Evolutionary conservation across 2,113 vertebrate genomes (phyloP), one percentile per base, ranked within the genome.

Genomic region (Hystrix cristata): DNA sequence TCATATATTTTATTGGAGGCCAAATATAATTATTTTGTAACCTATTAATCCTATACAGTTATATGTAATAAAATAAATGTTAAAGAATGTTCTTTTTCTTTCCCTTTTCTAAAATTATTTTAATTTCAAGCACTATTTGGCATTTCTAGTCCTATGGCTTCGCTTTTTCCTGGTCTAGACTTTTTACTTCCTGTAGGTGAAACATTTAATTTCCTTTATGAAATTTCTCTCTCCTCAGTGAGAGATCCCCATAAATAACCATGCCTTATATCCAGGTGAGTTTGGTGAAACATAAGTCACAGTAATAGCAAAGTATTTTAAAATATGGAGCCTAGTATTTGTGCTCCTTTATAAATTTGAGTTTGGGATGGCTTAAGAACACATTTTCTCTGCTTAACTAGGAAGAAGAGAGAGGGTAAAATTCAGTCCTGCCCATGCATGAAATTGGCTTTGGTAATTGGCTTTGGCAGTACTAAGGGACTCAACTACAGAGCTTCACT

Each of bases 401-500:
- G 3, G 0, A 48, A 43, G 62, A 97, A 90, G 53, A 81, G 59
- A 94, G 95, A 94, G 51, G 48, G 55, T 94, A 96, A 98, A 87
- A 97, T 38, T 94, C 80, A 95, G 19, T 51, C n/a, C 38, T 97
- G 21, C 67, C 93, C 92, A 96, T 97, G 97, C 97, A 97, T 97
- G 93, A 98, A 98, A 98, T 97, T 98, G 93, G 89, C 92, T 98
- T 98, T 97, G 15, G 29, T 97, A 98, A 98, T 98, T 97, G 94
- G 25, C 92, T 98, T 97, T 98, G 90, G 72, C 91, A 60, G n/a
- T 59, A 88, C 55, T 94, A 91, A 98, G 88, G 87, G 94, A 85
- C 78, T 89, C 97, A 98, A 97, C 72, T 57, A 57, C 46, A 34
- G 48, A 97, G 71, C 69, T 96, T 97, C 95, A 48, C 71, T 92